phyloP scores from a whole-genome alignment of 2,113 vertebrate species.

The Pimephales promelas region DNA sequence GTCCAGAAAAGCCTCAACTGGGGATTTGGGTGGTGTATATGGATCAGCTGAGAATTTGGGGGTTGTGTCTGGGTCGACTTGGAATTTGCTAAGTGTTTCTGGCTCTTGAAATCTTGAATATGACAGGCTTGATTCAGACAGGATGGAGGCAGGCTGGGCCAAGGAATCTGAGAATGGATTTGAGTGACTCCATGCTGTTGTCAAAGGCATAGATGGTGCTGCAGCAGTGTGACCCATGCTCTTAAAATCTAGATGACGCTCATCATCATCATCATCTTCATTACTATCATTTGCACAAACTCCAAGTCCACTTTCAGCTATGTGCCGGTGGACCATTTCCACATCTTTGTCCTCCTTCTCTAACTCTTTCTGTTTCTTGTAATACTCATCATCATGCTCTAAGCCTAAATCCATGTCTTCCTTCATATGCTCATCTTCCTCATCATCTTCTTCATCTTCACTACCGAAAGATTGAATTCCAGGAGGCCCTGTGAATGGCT shows the following conservation, averaged over 20 bases:
- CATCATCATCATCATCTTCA: slow-evolving; percentile 58
- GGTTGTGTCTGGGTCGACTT: slow-evolving; percentile 64
- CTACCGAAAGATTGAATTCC: slow-evolving; percentile 76
- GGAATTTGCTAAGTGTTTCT: slow-evolving; percentile 56
- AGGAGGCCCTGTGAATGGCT: slow-evolving; percentile 72
- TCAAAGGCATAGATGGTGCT: slow-evolving; percentile 54
- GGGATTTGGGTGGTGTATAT: slow-evolving; percentile 68
- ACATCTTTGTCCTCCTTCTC: slow-evolving; percentile 75
- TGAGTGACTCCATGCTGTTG: slow-evolving; percentile 67
- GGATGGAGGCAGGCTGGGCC: slow-evolving; percentile 68
- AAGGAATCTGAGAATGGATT: slow-evolving; percentile 73
- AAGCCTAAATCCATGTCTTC: slow-evolving; percentile 73
- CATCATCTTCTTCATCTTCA: slow-evolving; percentile 67
- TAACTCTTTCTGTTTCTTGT: slow-evolving; percentile 60
- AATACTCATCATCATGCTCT: slow-evolving; percentile 67
- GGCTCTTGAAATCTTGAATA: slow-evolving; percentile 62
- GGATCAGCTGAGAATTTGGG: slow-evolving; percentile 57
- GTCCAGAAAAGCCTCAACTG: slow-evolving; percentile 66
- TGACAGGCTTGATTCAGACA: slow-evolving; percentile 64
- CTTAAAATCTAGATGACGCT: slow-evolving; percentile 67
- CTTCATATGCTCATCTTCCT: slow-evolving; percentile 69
- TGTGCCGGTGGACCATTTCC: slow-evolving; percentile 77
- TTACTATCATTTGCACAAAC: slow-evolving; percentile 69
- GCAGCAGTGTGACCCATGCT: slow-evolving; percentile 65
- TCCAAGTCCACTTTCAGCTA: slow-evolving; percentile 66